Evolutionary conservation across 2,113 vertebrate species (phyloP).

Genomic region (Callorhinus ursinus): DNA sequence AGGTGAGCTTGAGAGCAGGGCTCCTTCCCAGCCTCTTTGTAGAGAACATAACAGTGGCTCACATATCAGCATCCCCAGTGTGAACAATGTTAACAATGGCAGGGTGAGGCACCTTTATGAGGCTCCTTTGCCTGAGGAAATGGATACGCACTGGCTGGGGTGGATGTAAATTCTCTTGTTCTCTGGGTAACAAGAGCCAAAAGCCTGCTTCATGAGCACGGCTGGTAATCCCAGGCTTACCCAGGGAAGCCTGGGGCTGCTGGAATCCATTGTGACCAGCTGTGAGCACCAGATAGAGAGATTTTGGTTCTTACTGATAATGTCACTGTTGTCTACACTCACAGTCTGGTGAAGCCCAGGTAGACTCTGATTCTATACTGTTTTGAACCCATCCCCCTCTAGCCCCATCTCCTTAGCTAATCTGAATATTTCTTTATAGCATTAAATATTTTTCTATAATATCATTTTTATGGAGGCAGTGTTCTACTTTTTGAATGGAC

Average conservation of each 20-base stretch:
- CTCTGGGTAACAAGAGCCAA: neutral
- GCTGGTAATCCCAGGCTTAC: neutral
- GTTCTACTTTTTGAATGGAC: neutral
- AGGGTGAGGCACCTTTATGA: neutral
- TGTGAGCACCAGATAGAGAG: neutral
- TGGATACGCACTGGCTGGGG: neutral
- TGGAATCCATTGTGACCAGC: neutral
- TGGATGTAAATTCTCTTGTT: neutral
- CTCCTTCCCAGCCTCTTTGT: neutral
- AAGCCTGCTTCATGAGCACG: neutral
- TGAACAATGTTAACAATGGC: neutral
- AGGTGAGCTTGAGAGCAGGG: neutral
- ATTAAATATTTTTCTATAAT: neutral
- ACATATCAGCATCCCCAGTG: neutral
- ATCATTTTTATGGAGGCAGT: neutral
- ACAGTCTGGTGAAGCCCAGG: neutral
- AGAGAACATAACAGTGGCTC: neutral
- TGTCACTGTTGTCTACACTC: neutral
- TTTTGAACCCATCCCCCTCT: neutral
- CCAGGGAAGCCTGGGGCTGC: neutral
- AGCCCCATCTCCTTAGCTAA: neutral
- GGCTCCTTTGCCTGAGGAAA: neutral
- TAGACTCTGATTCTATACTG: neutral
- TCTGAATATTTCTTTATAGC: neutral
- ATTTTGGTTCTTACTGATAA: neutral